phyloP scores from a whole-genome alignment of 2,113 vertebrate species.

The Chaenogobius annularis region DNA sequence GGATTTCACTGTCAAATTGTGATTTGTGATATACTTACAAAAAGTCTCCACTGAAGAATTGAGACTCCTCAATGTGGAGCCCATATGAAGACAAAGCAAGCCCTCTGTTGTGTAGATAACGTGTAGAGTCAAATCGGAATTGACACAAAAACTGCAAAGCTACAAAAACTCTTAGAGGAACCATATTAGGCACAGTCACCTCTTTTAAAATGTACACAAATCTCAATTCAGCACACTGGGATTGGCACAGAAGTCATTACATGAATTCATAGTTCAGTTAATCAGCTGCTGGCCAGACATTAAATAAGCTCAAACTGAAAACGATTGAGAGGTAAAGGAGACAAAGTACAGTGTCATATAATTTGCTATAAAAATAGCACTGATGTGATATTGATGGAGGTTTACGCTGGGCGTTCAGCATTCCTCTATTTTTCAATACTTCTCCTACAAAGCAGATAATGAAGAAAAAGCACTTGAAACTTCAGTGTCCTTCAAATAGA shows the following conservation, averaged over 20 bases:
- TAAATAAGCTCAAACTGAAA: slow-evolving; percentile 29
- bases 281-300: slow-evolving; percentile 17
- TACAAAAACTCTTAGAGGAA: no score
- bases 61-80: no score
- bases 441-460: slow-evolving; percentile 18
- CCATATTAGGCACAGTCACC: no score
- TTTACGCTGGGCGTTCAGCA: slow-evolving; percentile 12
- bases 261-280: slow-evolving; percentile 1
- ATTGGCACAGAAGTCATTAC: background rate
- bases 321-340: slow-evolving; percentile 30
- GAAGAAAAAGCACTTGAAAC: slow-evolving; percentile 36
- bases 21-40: no score
- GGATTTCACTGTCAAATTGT: no score
- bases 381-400: slow-evolving; percentile 34
- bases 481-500: slow-evolving; percentile 37
- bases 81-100: no score
- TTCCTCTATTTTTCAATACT: slow-evolving; percentile 23
- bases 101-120: no score
- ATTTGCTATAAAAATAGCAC: slow-evolving; percentile 33
- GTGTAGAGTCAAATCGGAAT: no score
- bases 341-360: slow-evolving; percentile 38
- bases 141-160: no score
- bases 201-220: no score
- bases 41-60: no score
- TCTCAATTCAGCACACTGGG: background rate